Evolutionary conservation across 1,140 invertebrate genomes (phyloP), one percentile per base, ranked within the genome.

Genomic region (Meloidogyne exigua): DNA sequence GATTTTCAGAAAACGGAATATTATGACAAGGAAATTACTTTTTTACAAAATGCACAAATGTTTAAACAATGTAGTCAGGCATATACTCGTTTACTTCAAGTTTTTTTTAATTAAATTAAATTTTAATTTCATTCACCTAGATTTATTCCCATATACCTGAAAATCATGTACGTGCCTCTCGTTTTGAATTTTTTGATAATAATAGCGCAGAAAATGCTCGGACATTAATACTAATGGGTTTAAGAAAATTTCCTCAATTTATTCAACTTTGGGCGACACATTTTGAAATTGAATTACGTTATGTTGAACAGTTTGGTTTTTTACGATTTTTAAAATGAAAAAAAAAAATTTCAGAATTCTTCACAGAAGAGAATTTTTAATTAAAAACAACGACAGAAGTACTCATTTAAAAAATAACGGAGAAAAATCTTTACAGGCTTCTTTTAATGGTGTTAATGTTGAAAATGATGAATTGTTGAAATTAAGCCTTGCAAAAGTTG

Each of bases 151-250:
- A 62, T 64, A 0, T 66, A 36, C 57, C 28, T 62, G 28, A 62
- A 28, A 73, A 73, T 36, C 57, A 73, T 64, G 23, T 57, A 5
- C 25, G 65, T 4, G 72, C 72, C 4, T 57, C 72, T 21, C 72
- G 72, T 21, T 73, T 73, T 73, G 72, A 73, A 73, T 73, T 73
- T 32, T 73, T 73, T 39, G 26, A 73, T 21, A 73, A 73, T 65
- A 73, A 73, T 65, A 73, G 72, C 26, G 72, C 72, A 26, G 72
- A 73, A 42, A 73, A 57, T 68, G 74, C 74, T 1, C 36, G 74
- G 23, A 57, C 68, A 11, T 68, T 76, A 26, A 28, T 76, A 26
- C 4, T 25, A 18, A 44, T 49, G 26, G 74, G 49, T 32, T 44
- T 76, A 21, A 42, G 74, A 15, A 66, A 68, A 57, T 76, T 76